Base-by-base conservation (phyloP, 1,140 invertebrate genomes). In the Psix sp. region DNA sequence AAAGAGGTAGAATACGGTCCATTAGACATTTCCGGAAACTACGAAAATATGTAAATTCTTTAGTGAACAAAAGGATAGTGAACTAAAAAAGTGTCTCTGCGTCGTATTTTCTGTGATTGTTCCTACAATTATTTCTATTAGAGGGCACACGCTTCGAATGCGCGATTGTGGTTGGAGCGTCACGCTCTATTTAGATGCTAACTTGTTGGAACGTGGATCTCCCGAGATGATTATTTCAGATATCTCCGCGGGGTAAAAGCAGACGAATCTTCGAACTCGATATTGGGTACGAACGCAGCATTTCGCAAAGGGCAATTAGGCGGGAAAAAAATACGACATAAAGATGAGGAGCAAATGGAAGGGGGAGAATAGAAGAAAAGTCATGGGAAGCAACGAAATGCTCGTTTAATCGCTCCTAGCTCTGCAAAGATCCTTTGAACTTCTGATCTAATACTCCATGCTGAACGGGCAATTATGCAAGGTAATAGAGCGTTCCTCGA, bases 381-480 rank as follows among this genome's bases (percentile, higher is more conserved):
- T 3, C 3, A 9, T 14, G 31, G 6, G 24, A 18, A 9, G 21
- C 20, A 31, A 46, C 13, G 35, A 43, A 49, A 62, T 36, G 71
- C 57, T 74, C 57, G 48, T 73, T 73, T 73, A 66, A 73, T 66
- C 60, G 62, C 62, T 66, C 60, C 51, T 60, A 60, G 54, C 70
- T 43, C 54, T 60, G 5, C 48, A 40, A 62, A 73, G 60, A 73
- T 73, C 62, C 73, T 65, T 71, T 76, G 59, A 75, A 70, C 73
- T 70, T 40, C 35, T 70, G 63, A 74, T 74, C 65, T 68, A 75
- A 75, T 75, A 75, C 73, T 60, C 65, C 60, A 62, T 66, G 54
- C 66, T 65, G 66, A 62, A 65, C 57, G 56, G 74, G 56, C 62
- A 76, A 76, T 76, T 76, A 76, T 76, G 63, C 74, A 76, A 62